phyloP scores from a whole-genome alignment of 1,140 invertebrate genomes.

The Glossosoma conforme region DNA sequence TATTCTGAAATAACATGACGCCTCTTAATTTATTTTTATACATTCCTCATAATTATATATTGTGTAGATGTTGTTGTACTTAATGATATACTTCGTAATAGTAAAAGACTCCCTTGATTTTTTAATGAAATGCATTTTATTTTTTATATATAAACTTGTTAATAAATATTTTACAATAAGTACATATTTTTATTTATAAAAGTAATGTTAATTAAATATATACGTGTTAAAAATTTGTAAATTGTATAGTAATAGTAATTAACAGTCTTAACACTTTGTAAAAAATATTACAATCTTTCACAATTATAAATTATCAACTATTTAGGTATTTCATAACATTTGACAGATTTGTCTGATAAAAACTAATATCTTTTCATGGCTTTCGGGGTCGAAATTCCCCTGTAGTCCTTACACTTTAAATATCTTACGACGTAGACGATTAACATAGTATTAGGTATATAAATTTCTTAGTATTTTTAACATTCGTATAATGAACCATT shows the following conservation, averaged over 20 bases:
- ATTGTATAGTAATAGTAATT: slow-evolving; percentile 19
- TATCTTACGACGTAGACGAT: background rate
- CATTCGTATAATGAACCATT: background rate
- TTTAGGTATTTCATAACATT: too few relatives aligned
- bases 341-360: too few relatives aligned
- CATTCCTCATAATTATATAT: too few relatives aligned
- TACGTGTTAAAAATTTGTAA: background rate
- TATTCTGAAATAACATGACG: too few relatives aligned
- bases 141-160: slow-evolving; percentile 29
- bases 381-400: too few relatives aligned
- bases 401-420: slow-evolving; percentile 5
- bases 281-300: slow-evolving; percentile 10
- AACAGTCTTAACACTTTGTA: slow-evolving; percentile 24
- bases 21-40: too few relatives aligned
- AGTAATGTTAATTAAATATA: slow-evolving; percentile 18
- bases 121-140: slow-evolving; percentile 14
- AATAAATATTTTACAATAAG: slow-evolving; percentile 31
- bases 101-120: too few relatives aligned
- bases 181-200: slow-evolving; percentile 16
- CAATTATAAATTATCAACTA: too few relatives aligned
- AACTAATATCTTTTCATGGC: too few relatives aligned
- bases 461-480: background rate
- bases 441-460: background rate
- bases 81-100: too few relatives aligned
- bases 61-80: too few relatives aligned